Percentiles rank a stretch among this genome's conserved stretches.
Evolutionary conservation across 2,797 vertebrate genomes (phyloP).

Genomic region (Centroberyx gerrardi): DNA sequence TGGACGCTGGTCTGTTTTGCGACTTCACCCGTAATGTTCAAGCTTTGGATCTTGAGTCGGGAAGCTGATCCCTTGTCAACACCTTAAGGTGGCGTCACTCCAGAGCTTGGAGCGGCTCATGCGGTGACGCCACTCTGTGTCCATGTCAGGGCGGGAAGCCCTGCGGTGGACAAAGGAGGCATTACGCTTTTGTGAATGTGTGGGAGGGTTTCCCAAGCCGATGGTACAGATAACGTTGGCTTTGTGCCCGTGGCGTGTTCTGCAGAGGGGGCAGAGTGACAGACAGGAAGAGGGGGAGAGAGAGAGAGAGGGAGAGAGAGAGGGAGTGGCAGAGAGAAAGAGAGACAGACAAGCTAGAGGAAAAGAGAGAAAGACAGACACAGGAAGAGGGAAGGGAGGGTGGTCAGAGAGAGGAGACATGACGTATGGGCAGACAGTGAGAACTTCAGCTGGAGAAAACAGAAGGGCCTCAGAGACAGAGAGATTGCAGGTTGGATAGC

Average conservation of each 20-base stretch:
- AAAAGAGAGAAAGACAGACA: constrained; percentile 44
- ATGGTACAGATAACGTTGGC: constrained; percentile 63
- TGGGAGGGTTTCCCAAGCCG: constrained; percentile 59
- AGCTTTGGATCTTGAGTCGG: constrained; percentile 21
- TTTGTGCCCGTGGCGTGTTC: constrained; percentile 42
- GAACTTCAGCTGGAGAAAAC: constrained; percentile 37
- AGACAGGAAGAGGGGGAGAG: constrained; percentile 3
- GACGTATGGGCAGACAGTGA: constrained; percentile 59
- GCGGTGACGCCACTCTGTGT: constrained; percentile 41
- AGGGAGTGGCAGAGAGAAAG: neutral
- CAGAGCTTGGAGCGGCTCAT: constrained; percentile 5
- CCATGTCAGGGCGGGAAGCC: constrained; percentile 50
- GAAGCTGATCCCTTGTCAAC: constrained; percentile 30
- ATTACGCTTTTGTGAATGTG: constrained; percentile 53
- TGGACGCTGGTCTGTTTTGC: constrained; percentile 21
- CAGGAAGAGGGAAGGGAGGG: constrained; percentile 59
- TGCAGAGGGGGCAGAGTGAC: constrained; percentile 18
- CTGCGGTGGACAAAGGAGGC: constrained; percentile 64
- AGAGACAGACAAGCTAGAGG: constrained; percentile 16
- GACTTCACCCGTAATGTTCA: constrained; percentile 28
- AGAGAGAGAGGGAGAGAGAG: neutral
- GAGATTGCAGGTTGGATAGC: constrained; percentile 34
- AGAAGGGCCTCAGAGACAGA: constrained; percentile 34
- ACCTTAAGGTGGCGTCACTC: constrained; percentile 8
- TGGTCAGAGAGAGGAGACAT: constrained; percentile 53